These are phyloP conservation scores for Sogatella furcifera DNA, from an alignment of 1,140 invertebrate genomes.

Conservation along the genomic window DNA sequence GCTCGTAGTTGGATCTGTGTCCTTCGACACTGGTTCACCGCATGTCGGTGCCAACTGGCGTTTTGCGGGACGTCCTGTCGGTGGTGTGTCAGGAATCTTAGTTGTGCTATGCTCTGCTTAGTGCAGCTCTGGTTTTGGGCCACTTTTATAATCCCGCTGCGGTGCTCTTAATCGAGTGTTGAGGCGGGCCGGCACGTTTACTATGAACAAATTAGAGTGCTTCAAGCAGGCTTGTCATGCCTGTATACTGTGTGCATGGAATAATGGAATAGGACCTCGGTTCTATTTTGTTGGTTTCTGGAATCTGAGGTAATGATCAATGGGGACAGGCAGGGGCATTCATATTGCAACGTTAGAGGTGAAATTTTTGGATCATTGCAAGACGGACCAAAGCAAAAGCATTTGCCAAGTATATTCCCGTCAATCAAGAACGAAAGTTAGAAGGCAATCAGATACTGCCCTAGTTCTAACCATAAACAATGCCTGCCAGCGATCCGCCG, in stretches of 20 bases:
- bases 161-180: conserved; percentile 19
- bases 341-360: conserved; percentile 63
- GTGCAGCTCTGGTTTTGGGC: conserved; percentile 35
- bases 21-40: conserved; percentile 45
- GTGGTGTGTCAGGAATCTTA: conserved; percentile 17
- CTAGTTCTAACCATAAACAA: too few species aligned
- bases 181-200: conserved; percentile 40
- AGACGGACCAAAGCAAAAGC: conserved; percentile 64
- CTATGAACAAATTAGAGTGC: conserved; percentile 79
- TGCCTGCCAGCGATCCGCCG: too few species aligned
- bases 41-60: conserved; percentile 36
- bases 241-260: conserved; percentile 44
- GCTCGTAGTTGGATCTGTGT: conserved; percentile 60
- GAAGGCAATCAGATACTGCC: conserved; percentile 26
- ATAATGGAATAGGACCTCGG: conserved; percentile 73
- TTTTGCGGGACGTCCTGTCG: conserved; percentile 33
- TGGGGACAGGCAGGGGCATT: conserved; percentile 62
- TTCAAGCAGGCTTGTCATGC: conserved; percentile 23
- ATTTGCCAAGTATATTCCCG: conserved; percentile 75
- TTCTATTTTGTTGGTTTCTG: conserved; percentile 37
- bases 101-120: not conserved
- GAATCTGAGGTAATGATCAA: conserved; percentile 67
- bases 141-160: conserved; percentile 12
- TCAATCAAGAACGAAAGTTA: conserved; percentile 77
- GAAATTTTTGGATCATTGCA: conserved; percentile 56